Conservation (phyloP, 2,888 invertebrate genomes). For the Lucinisca nassula region DNA sequence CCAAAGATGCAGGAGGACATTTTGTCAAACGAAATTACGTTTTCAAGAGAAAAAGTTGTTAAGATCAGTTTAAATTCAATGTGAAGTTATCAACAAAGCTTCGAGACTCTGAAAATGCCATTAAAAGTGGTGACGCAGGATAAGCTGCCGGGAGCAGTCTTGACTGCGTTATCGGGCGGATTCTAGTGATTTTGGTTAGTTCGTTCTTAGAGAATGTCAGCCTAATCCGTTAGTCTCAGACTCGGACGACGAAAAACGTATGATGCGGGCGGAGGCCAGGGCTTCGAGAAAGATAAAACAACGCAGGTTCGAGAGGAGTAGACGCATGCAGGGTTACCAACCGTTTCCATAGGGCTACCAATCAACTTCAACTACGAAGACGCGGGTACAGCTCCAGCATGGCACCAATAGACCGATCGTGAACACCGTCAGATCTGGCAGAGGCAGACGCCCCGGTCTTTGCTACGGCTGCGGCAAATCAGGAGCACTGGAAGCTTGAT, state of each 20-base stretch:
- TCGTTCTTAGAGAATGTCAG: conserved; percentile 11
- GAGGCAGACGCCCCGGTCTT: neutral
- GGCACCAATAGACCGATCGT: neutral
- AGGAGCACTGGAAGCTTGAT: too few relatives aligned
- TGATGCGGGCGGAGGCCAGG: conserved; percentile 19
- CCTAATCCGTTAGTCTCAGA: conserved; percentile 15
- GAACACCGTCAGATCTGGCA: neutral
- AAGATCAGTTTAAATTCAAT: neutral
- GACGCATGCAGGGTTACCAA: neutral
- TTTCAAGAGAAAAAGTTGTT: neutral
- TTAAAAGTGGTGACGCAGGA: neutral
- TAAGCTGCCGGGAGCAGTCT: neutral
- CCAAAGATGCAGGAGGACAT: neutral
- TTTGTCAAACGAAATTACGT: neutral
- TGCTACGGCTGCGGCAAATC: too few relatives aligned
- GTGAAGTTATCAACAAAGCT: neutral
- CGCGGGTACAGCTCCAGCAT: neutral
- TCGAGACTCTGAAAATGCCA: too few relatives aligned
- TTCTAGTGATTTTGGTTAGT: conserved; percentile 31
- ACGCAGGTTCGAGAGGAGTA: neutral
- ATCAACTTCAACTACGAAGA: neutral
- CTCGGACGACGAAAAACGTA: conserved; percentile 14
- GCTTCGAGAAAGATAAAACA: neutral
- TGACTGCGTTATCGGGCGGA: conserved; percentile 12
- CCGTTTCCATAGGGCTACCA: neutral